Percentiles rank a stretch among this genome's conserved stretches.
phyloP scores from a whole-genome alignment of 2,888 invertebrate species.

The Acrobasis consociella region DNA sequence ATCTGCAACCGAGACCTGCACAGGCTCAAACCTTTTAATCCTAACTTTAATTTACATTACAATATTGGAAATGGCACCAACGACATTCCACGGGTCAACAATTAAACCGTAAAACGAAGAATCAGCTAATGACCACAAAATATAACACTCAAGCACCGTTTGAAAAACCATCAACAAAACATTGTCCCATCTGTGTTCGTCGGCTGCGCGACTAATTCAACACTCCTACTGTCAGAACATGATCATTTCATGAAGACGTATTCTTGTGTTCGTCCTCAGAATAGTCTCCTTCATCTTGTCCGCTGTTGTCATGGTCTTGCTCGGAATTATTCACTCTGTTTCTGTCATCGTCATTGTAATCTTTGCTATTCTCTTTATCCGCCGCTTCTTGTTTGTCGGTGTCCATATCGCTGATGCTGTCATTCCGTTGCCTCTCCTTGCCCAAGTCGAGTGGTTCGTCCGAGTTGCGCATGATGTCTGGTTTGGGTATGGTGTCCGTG shows the following conservation, averaged over 20 bases:
- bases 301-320: constrained; percentile 61
- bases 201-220: constrained; percentile 49
- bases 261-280: constrained; percentile 75
- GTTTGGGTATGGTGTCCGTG: constrained; percentile 79
- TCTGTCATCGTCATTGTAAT: constrained; percentile 60
- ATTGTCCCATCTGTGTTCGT: constrained; percentile 55
- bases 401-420: constrained; percentile 66
- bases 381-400: constrained; percentile 79
- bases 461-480: constrained; percentile 79
- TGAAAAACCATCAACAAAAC: constrained; percentile 69
- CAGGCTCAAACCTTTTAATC: constrained; percentile 45
- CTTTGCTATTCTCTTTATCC: constrained; percentile 73
- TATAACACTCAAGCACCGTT: constrained; percentile 80
- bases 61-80: constrained; percentile 78
- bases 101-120: constrained; percentile 69
- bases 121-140: constrained; percentile 73
- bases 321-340: constrained; percentile 52
- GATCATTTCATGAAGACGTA: constrained; percentile 68
- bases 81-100: constrained; percentile 81
- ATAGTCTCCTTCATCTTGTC: constrained; percentile 72
- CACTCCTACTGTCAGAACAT: constrained; percentile 37
- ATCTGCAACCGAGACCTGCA: constrained; percentile 48
- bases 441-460: constrained; percentile 82
- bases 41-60: constrained; percentile 65
- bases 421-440: constrained; percentile 72